phyloP scores from a whole-genome alignment of 2,113 vertebrate species.

The Megaceryle maxima region DNA sequence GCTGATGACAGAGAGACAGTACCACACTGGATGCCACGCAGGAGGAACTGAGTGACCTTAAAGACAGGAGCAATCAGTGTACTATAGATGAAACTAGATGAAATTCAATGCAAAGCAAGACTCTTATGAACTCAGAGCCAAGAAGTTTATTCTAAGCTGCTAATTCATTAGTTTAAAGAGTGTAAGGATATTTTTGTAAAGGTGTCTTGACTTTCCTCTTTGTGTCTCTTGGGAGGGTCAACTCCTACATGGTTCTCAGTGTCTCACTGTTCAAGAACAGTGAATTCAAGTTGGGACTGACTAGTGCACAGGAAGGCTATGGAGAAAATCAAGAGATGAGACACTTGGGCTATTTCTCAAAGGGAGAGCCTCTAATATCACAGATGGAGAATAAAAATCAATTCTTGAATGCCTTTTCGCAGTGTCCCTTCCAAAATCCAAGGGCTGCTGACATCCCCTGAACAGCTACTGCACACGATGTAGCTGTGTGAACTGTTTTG shows the following conservation, averaged over 20 bases:
- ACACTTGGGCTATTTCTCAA: neutral
- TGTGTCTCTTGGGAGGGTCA: neutral
- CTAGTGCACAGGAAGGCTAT: neutral
- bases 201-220: neutral
- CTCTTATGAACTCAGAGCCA: neutral
- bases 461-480: neutral
- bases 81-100: neutral
- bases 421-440: neutral
- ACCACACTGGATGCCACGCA: neutral
- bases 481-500: neutral
- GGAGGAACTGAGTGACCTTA: neutral
- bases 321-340: neutral
- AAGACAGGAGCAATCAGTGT: neutral
- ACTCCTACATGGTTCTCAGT: rapidly evolving
- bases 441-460: neutral
- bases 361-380: neutral
- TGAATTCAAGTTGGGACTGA: neutral
- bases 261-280: neutral
- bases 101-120: neutral
- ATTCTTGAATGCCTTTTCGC: neutral
- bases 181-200: neutral
- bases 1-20: neutral
- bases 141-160: neutral
- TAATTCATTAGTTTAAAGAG: neutral
- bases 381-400: neutral